Evolutionary conservation across 1,140 invertebrate genomes (phyloP).

Genomic region (Vollenhovia emeryi): DNA sequence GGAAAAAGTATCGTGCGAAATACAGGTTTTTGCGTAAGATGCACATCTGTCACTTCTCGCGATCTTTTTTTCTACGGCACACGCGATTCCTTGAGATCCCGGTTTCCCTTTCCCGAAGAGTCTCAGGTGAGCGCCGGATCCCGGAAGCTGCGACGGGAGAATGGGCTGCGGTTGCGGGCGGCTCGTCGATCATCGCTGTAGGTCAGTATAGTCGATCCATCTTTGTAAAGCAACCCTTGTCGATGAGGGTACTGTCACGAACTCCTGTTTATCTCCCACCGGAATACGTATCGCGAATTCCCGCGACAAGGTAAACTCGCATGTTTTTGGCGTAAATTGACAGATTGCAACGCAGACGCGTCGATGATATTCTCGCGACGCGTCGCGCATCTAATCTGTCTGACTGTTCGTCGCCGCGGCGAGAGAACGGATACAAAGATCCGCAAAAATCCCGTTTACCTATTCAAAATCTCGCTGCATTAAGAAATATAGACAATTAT

Average conservation of each 20-base stretch:
- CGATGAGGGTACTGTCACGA: constrained; percentile 64
- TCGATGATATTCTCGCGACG: constrained; percentile 32
- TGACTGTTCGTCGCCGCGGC: constrained; percentile 38
- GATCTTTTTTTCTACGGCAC: constrained; percentile 35
- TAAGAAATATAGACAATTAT: background rate
- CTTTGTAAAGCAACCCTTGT: constrained; percentile 64
- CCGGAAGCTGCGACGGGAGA: constrained; percentile 27
- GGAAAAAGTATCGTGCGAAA: constrained; percentile 25
- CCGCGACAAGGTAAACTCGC: constrained; percentile 54
- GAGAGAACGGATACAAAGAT: background rate
- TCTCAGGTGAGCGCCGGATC: constrained; percentile 36
- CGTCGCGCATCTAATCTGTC: constrained; percentile 39
- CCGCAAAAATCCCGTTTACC: background rate
- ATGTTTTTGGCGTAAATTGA: constrained; percentile 64
- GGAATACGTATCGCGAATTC: constrained; percentile 36
- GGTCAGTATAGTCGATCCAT: constrained; percentile 57
- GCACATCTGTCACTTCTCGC: constrained; percentile 19
- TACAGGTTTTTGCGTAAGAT: constrained; percentile 36
- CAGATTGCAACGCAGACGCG: constrained; percentile 51
- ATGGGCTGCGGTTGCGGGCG: constrained; percentile 6
- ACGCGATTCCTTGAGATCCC: background rate
- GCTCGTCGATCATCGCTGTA: constrained; percentile 65
- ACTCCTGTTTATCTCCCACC: constrained; percentile 51
- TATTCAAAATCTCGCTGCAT: background rate
- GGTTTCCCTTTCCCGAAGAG: background rate